Evolutionary conservation across 2,797 vertebrate genomes (phyloP).

Genomic region (Clarias pachynema): DNA sequence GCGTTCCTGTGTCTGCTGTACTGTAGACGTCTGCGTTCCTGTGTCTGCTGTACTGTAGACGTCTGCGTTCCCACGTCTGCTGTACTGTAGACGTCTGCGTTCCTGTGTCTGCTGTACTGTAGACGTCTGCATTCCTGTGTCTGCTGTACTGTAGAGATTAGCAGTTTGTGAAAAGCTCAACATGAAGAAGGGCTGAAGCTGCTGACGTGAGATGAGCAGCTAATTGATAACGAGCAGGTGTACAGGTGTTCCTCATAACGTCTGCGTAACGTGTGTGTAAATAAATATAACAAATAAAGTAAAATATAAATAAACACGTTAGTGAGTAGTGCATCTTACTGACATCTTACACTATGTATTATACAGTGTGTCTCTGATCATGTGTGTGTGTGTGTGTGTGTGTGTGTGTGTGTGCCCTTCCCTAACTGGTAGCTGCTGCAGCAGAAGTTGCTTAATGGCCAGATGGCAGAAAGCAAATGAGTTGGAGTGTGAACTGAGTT

Average conservation of each 20-base stretch:
- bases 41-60: too few species aligned
- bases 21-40: too few species aligned
- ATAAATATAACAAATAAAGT: background rate
- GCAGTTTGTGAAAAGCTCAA: too few species aligned
- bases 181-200: too few species aligned
- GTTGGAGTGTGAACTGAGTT: constrained; percentile 52
- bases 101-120: too few species aligned
- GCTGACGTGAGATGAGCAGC: background rate
- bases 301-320: background rate
- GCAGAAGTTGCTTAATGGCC: constrained; percentile 54
- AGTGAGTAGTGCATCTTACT: background rate
- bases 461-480: constrained; percentile 60
- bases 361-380: background rate
- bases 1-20: too few species aligned
- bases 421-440: constrained; percentile 35
- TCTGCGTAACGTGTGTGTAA: too few species aligned
- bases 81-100: too few species aligned
- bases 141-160: too few species aligned
- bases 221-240: background rate
- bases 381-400: background rate
- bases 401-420: constrained; percentile 13
- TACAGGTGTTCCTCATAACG: background rate
- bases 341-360: background rate
- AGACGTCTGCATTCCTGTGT: too few species aligned
- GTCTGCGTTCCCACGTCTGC: too few species aligned